Base-by-base conservation (phyloP, 2,888 invertebrate genomes). In the Halictus quadricinctus region DNA sequence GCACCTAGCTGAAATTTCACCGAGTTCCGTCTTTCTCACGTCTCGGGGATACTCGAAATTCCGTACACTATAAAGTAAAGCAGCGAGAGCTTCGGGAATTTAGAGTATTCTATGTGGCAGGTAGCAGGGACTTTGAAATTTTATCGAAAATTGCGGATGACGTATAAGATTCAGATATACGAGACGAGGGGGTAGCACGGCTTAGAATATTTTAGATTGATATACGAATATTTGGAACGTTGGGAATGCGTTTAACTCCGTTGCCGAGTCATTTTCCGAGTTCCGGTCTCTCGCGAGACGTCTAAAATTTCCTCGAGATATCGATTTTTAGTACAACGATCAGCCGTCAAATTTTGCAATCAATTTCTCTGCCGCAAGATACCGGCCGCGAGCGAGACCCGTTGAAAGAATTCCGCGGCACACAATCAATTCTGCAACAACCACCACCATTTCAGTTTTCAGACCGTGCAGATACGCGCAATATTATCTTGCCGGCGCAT, bases 361-460 rank as follows among this genome's bases (percentile, higher is more conserved):
- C 13, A 29, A 29, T 25, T 15, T n/a, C 12, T 21, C 21, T 21
- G 15, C 13, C 15, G 29, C 15, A 21, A 75, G 83, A 60, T 69
- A 72, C 7, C 41, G 60, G 13, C 75, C 60, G 83, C 83, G 75
- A 80, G 80, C 84, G 76, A 84, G 74, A 80, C 87, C 87, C 88
- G 88, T 10, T 88, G 88, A 89, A 91, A 91, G 89, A 90, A 91
- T 90, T 87, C 80, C 80, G 82, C 86, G 81, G 88, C 84, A n/a
- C n/a, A 58, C 12, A 90, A 91, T 90, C 90, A 91, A 91, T 90
- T 89, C 81, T 72, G 75, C 75, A 80, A 86, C 87, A 88, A 81
- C 84, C 83, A 87, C 86, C 80, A 85, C 81, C 81, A 87, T 89
- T 89, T 87, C 74, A 76, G 81, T 87, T 85, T 80, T 79, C 78